Evolutionary conservation across 35 echinoderm and acorn worm species (phyloP).

Genomic region (Patiria miniata): DNA sequence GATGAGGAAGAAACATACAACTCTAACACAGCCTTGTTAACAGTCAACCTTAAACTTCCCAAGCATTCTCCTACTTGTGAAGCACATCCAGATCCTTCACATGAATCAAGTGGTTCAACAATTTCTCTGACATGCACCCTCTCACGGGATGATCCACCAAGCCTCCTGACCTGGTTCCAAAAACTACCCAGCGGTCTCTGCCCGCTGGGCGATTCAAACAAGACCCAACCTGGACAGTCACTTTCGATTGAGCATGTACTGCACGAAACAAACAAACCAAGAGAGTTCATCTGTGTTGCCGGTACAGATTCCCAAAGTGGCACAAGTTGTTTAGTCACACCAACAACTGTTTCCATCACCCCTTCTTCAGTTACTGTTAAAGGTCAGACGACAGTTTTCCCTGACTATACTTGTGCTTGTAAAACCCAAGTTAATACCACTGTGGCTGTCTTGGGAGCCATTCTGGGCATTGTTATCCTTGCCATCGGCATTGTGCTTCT

Average conservation of each 20-base stretch:
- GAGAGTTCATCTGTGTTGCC: neutral
- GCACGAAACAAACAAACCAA: neutral
- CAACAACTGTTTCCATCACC: slow-evolving; percentile 1
- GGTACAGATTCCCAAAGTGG: neutral
- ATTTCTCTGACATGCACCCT: neutral
- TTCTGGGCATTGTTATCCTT: no score
- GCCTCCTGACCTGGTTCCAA: neutral
- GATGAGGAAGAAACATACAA: neutral
- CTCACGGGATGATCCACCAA: neutral
- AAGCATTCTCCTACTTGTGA: no score
- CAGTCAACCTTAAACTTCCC: no score
- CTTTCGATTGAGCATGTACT: neutral
- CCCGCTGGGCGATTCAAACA: neutral
- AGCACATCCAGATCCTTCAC: no score
- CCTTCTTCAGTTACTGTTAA: neutral
- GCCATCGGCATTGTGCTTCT: no score
- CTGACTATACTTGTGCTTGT: no score
- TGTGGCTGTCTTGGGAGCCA: no score
- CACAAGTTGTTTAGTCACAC: neutral
- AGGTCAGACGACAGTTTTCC: neutral
- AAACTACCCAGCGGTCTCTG: neutral
- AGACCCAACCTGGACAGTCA: neutral
- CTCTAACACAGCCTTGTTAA: no score
- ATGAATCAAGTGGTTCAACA: neutral
- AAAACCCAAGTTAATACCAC: no score